A percentile compares a stretch with the other conserved stretches of the same genome.
These are phyloP conservation scores for Palloptera scutellata DNA, from an alignment of 2,888 invertebrate species.

Conservation along the genomic window DNA sequence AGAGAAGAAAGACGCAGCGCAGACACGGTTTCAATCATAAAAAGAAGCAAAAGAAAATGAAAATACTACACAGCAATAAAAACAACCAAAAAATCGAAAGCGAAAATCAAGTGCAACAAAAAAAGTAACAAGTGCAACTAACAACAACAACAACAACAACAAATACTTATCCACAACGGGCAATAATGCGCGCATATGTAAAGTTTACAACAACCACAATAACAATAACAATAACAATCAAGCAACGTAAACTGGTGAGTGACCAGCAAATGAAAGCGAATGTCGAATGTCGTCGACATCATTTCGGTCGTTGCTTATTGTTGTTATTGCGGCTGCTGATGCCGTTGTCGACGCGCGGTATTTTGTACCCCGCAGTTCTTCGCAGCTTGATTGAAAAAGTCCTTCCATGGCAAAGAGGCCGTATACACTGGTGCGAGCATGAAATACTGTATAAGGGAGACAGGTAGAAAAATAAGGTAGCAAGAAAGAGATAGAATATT, in stretches of 20 bases:
- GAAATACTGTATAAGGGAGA: too few species aligned
- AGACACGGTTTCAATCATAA: too few species aligned
- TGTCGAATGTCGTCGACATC: conserved; percentile 22
- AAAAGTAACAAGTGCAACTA: conserved; percentile 36
- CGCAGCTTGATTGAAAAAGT: too few species aligned
- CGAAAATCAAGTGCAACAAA: conserved; percentile 52
- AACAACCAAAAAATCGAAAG: conserved; percentile 54
- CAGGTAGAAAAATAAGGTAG: too few species aligned
- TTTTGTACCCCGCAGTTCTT: too few species aligned
- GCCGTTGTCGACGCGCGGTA: background rate
- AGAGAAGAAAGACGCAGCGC: too few species aligned
- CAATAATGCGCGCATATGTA: background rate
- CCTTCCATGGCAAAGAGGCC: too few species aligned
- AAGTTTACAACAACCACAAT: background rate
- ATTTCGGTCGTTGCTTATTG: background rate
- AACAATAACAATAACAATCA: conserved; percentile 41
- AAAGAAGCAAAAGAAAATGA: too few species aligned
- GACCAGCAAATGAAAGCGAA: conserved; percentile 28
- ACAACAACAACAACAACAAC: conserved; percentile 24
- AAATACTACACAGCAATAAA: background rate
- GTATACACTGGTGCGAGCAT: too few species aligned
- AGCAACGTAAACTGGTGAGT: background rate
- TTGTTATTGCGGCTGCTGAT: conserved; percentile 14
- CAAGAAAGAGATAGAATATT: too few species aligned
- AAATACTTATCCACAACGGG: background rate